Evolutionary conservation across 2,888 invertebrate species (phyloP).

Genomic region (Automeris io): DNA sequence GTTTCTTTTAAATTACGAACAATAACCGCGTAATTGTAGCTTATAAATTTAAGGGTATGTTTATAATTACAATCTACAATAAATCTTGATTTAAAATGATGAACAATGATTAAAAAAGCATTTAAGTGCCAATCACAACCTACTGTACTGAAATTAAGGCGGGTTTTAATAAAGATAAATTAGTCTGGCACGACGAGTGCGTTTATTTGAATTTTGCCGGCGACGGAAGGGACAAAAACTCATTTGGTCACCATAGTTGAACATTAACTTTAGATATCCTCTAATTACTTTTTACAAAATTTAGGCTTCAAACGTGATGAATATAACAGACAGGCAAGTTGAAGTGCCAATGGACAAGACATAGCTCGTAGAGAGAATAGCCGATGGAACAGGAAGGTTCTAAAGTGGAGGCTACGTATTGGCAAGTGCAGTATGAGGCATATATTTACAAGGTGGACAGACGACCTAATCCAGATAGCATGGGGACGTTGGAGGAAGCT

Average conservation of each 20-base stretch:
- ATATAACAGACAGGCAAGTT: background rate
- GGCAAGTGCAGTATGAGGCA: too few species aligned
- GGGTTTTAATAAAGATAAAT: background rate
- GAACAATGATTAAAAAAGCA: background rate
- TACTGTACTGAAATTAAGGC: background rate
- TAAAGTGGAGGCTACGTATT: too few species aligned
- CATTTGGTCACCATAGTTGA: constrained; percentile 2
- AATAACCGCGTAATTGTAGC: too few species aligned
- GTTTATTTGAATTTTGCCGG: background rate
- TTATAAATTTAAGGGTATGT: too few species aligned
- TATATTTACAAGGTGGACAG: too few species aligned
- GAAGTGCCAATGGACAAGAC: too few species aligned
- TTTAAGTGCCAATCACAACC: background rate
- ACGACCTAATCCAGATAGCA: too few species aligned
- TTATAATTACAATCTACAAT: too few species aligned
- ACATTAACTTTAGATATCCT: background rate
- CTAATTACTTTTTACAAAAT: constrained; percentile 5
- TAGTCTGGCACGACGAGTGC: background rate
- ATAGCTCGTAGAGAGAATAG: too few species aligned
- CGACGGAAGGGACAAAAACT: constrained; percentile 3
- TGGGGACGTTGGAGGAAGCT: too few species aligned
- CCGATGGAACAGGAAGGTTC: too few species aligned
- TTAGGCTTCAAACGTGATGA: background rate
- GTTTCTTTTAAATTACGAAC: too few species aligned
- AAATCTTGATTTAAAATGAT: background rate